phyloP scores from a whole-genome alignment of 2,113 vertebrate genomes.

The Limnothrissa miodon region DNA sequence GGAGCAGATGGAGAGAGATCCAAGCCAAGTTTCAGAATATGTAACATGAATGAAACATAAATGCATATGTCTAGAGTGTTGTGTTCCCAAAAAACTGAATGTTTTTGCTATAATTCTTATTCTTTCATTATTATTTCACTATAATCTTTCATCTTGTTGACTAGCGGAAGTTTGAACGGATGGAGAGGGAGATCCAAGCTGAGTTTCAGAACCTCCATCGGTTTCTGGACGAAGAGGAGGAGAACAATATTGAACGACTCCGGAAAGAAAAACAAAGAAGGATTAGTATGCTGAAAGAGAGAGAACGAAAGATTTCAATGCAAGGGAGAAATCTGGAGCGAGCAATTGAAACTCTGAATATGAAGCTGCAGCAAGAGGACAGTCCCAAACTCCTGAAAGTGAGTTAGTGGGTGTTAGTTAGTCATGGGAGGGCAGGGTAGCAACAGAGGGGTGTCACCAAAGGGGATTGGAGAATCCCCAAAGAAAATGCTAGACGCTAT shows the following conservation, averaged over 20 bases:
- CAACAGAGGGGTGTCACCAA: neutral
- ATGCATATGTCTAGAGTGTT: neutral
- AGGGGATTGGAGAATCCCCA: conserved; percentile 30
- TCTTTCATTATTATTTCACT: neutral
- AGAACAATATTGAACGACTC: conserved; percentile 61
- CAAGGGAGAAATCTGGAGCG: conserved; percentile 66
- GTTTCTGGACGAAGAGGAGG: conserved; percentile 69
- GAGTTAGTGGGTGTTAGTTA: conserved; percentile 46
- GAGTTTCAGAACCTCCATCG: conserved; percentile 73
- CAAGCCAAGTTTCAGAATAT: conserved; percentile 60
- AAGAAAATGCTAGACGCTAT: conserved; percentile 41
- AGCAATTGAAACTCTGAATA: conserved; percentile 64
- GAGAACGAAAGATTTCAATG: conserved; percentile 66
- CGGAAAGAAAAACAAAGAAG: conserved; percentile 62
- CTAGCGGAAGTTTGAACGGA: conserved; percentile 63
- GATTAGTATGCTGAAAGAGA: conserved; percentile 65
- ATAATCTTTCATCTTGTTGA: neutral
- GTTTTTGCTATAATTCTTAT: neutral
- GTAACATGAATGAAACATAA: neutral
- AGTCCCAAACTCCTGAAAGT: conserved; percentile 69
- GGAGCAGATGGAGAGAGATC: conserved; percentile 68
- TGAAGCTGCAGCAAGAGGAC: conserved; percentile 69
- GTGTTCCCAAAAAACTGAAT: too few relatives aligned
- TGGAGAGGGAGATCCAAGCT: conserved; percentile 67
- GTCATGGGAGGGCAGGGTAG: neutral